Base-by-base conservation (phyloP, 2,113 vertebrate genomes). In the Malurus alboscapulatus region DNA sequence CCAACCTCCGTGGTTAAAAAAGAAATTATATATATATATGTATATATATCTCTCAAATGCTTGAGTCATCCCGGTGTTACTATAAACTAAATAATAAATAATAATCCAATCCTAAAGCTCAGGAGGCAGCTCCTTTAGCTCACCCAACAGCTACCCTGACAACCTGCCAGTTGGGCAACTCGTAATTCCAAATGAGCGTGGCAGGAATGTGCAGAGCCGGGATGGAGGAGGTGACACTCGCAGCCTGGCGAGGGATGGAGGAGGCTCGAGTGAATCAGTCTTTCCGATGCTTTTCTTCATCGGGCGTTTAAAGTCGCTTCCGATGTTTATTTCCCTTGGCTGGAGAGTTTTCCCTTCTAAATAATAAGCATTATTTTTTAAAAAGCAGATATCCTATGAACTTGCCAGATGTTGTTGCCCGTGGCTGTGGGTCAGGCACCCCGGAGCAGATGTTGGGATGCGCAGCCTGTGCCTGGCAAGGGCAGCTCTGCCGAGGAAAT, bases 241-340 rank as follows among this genome's bases (percentile, higher is more conserved):
- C 51, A 69, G 51, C 61, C 63, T 30, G 65, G 51, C 66, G 26
- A 53, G 62, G 20, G 29, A 48, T 75, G 88, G 42, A 54, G 51
- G 92, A 17, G 53, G n/a, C 74, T 79, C 9, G 73, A 21, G 42
- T 90, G 86, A 74, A 92, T 84, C 94, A 88, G 36, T 5, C 54
- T 80, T 76, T 53, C 72, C 47, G 0, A 15, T 27, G 57, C 27
- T 92, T 42, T 72, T 11, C 68, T 81, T 44, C 47, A 78, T 53
- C 73, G 7, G 50, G 73, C n/a, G 1, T 50, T 73, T 68, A 12
- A 78, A 91, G 59, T 20, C 2, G 0, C 63, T 84, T 86, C 2
- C 14, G 17, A 38, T 14, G 2, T 51, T 67, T 55, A 11, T 90
- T 92, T 86, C 58, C 11, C 26, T 74, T 44, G 44, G 40, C 55